phyloP scores from a whole-genome alignment of 2,797 vertebrate species.

The Cacajao melanocephalus region DNA sequence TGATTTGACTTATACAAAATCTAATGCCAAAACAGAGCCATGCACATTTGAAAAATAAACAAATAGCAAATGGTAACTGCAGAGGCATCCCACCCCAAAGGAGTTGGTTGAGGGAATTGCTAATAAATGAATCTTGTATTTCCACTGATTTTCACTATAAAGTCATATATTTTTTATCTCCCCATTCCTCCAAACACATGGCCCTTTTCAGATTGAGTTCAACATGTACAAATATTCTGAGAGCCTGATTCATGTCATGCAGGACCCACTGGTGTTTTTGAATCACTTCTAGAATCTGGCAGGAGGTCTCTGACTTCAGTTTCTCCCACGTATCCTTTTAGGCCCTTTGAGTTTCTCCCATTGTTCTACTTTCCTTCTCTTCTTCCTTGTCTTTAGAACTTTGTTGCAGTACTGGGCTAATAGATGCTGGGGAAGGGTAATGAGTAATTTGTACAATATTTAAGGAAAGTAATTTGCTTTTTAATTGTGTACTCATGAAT shows the following conservation, averaged over 20 bases:
- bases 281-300: slow-evolving; percentile 27
- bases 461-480: neutral
- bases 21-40: neutral
- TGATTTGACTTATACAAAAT: slow-evolving; percentile 56
- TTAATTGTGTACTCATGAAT: slow-evolving; percentile 1
- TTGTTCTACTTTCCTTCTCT: neutral
- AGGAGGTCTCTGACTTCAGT: neutral
- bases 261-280: neutral
- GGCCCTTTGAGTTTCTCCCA: neutral
- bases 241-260: neutral
- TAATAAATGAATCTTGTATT: neutral
- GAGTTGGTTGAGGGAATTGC: neutral
- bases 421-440: neutral
- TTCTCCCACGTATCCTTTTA: neutral
- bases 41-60: slow-evolving; percentile 54
- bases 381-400: neutral
- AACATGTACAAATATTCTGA: neutral
- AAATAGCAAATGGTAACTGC: slow-evolving; percentile 12
- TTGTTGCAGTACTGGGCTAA: neutral
- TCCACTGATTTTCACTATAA: neutral
- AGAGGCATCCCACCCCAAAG: neutral
- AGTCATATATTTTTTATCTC: neutral
- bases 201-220: neutral
- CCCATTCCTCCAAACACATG: neutral
- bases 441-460: neutral